phyloP scores from a whole-genome alignment of 2,888 invertebrate genomes.

The Capitulum mitella region DNA sequence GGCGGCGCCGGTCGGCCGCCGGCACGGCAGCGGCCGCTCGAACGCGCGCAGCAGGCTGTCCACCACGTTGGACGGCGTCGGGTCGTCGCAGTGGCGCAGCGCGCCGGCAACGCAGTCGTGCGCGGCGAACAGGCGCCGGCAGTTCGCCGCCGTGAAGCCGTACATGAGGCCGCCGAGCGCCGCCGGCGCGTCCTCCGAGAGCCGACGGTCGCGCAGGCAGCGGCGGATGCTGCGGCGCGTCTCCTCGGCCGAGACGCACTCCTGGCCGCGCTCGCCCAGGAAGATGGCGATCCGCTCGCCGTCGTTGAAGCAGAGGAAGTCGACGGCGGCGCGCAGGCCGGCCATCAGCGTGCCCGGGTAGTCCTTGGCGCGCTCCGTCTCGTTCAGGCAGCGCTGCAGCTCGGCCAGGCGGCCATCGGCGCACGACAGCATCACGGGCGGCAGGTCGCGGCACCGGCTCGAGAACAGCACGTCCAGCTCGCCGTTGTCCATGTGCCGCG shows the following conservation, averaged over 20 bases:
- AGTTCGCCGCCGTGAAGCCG: not conserved
- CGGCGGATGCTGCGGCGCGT: not conserved
- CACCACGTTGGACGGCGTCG: conserved; percentile 18
- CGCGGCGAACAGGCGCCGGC: not conserved
- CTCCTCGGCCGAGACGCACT: not conserved
- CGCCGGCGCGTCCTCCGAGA: not conserved
- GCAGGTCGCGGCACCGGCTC: not conserved
- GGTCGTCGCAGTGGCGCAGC: not conserved
- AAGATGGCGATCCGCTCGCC: conserved; percentile 16
- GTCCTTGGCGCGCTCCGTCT: conserved; percentile 11
- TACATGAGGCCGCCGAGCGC: not conserved
- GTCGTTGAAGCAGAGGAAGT: conserved; percentile 12
- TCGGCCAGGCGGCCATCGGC: not conserved
- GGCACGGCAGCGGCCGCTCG: conserved; percentile 6
- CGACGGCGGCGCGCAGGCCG: not conserved
- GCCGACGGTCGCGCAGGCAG: too few species aligned
- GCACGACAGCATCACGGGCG: not conserved
- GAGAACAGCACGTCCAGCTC: conserved; percentile 10
- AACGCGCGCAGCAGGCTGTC: conserved; percentile 16
- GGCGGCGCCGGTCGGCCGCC: not conserved
- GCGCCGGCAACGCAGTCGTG: not conserved
- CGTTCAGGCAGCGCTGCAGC: not conserved
- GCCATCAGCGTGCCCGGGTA: not conserved
- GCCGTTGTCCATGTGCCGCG: conserved; percentile 9
- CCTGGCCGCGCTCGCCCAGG: not conserved